phyloP scores from a whole-genome alignment of 2,888 invertebrate species.

The Limenitis camilla region DNA sequence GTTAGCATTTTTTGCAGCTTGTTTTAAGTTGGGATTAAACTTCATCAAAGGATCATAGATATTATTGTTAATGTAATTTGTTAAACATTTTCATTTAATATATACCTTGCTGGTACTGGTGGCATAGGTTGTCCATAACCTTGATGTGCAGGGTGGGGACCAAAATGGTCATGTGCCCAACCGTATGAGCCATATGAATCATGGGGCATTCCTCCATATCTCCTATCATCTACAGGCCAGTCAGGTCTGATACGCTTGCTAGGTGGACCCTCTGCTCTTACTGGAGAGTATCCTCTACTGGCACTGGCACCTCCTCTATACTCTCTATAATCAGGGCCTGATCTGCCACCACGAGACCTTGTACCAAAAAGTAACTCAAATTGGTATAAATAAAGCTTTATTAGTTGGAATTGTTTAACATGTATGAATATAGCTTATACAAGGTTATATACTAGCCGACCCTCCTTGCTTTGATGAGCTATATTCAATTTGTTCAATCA shows the following conservation, averaged over 20 bases:
- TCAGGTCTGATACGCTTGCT: constrained; percentile 84
- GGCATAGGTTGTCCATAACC: constrained; percentile 76
- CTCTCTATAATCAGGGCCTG: constrained; percentile 85
- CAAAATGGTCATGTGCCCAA: constrained; percentile 70
- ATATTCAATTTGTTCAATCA: too few relatives aligned
- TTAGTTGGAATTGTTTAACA: too few relatives aligned
- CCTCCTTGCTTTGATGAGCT: too few relatives aligned
- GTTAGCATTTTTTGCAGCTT: too few relatives aligned
- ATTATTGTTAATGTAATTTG: too few relatives aligned
- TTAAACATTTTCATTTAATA: background rate
- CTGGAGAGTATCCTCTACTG: constrained; percentile 83
- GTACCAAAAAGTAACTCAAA: constrained; percentile 8
- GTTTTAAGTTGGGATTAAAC: too few relatives aligned
- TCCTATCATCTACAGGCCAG: constrained; percentile 76
- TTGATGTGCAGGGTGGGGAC: constrained; percentile 76
- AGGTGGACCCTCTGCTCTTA: constrained; percentile 84
- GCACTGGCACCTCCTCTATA: constrained; percentile 81
- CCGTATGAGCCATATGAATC: constrained; percentile 73
- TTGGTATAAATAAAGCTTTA: background rate
- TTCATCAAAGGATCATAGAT: background rate
- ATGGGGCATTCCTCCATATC: constrained; percentile 70
- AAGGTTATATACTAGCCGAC: too few relatives aligned
- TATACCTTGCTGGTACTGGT: constrained; percentile 64
- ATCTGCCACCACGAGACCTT: constrained; percentile 77
- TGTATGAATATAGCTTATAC: too few relatives aligned